Percentiles rank a stretch among this genome's conserved stretches.
Conservation (phyloP, 1,140 invertebrate genomes). For the Drosophila ananassae region DNA sequence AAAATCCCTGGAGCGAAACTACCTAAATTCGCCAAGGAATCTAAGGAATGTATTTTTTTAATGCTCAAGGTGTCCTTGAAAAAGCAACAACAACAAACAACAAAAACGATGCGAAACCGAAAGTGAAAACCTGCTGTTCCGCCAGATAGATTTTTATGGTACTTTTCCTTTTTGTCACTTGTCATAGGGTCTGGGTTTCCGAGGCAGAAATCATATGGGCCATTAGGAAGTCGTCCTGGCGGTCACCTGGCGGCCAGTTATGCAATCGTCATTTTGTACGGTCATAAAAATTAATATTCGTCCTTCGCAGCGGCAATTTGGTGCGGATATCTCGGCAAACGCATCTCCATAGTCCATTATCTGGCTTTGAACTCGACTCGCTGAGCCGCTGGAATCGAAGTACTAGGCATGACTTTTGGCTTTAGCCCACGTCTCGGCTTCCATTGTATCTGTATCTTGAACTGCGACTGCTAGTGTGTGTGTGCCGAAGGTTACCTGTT, state of each 20-base stretch:
- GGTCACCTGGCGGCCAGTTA: conserved; percentile 72
- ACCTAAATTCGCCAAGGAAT: conserved; percentile 44
- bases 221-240: conserved; percentile 67
- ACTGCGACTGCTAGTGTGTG: not conserved
- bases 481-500: conserved; percentile 75
- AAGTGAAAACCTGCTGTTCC: conserved; percentile 72
- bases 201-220: conserved; percentile 46
- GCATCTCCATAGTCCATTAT: conserved; percentile 57
- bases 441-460: conserved; percentile 53
- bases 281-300: conserved; percentile 84
- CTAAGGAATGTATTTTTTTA: conserved; percentile 44
- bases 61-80: conserved; percentile 69
- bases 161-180: conserved; percentile 44
- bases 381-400: conserved; percentile 27
- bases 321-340: conserved; percentile 68
- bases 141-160: conserved; percentile 31
- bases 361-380: conserved; percentile 57
- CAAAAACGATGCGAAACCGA: conserved; percentile 15
- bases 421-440: conserved; percentile 41
- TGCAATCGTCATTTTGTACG: conserved; percentile 80
- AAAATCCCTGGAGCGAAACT: conserved; percentile 32
- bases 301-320: conserved; percentile 76
- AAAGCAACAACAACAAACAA: conserved; percentile 51
- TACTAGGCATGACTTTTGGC: conserved; percentile 73
- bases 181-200: conserved; percentile 59